Conservation (phyloP, 2,888 invertebrate genomes). For the Tanytarsus gracilentus region DNA sequence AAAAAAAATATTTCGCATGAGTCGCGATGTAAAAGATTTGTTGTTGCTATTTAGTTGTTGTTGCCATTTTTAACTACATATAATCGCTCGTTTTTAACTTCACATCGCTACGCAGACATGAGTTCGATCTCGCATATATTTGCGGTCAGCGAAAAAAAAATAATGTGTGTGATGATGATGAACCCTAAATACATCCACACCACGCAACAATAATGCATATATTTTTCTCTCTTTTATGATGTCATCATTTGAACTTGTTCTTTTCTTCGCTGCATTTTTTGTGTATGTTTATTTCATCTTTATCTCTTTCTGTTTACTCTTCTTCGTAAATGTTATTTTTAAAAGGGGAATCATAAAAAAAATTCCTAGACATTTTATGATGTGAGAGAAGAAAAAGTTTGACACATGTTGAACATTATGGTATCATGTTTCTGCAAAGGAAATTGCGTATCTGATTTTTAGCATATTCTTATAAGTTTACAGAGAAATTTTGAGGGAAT, state of each 20-base stretch:
- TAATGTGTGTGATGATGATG: neutral
- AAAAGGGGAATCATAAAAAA: neutral
- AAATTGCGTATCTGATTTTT: slow-evolving; percentile 4
- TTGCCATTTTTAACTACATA: slow-evolving; percentile 13
- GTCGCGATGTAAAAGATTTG: slow-evolving; percentile 18
- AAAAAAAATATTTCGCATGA: slow-evolving; percentile 18
- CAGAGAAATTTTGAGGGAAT: neutral
- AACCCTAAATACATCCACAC: neutral
- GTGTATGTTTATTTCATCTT: neutral
- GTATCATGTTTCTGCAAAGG: neutral
- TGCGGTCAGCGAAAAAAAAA: neutral
- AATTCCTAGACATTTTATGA: neutral
- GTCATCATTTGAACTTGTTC: slow-evolving; percentile 27
- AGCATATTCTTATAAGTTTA: neutral
- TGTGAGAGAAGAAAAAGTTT: neutral
- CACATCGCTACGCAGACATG: neutral
- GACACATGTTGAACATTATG: slow-evolving; percentile 10
- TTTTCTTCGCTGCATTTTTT: slow-evolving; percentile 19
- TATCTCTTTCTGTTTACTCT: slow-evolving; percentile 5
- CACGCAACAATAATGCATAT: neutral
- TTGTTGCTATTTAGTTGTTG: slow-evolving; percentile 4
- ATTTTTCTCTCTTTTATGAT: slow-evolving; percentile 10
- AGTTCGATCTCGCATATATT: neutral
- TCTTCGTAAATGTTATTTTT: slow-evolving; percentile 16
- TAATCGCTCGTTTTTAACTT: slow-evolving; percentile 8